A percentile compares a stretch with the other conserved stretches of the same genome.
phyloP scores from a whole-genome alignment of 1,140 invertebrate species.

The Macrotrachela quadricornifera region DNA sequence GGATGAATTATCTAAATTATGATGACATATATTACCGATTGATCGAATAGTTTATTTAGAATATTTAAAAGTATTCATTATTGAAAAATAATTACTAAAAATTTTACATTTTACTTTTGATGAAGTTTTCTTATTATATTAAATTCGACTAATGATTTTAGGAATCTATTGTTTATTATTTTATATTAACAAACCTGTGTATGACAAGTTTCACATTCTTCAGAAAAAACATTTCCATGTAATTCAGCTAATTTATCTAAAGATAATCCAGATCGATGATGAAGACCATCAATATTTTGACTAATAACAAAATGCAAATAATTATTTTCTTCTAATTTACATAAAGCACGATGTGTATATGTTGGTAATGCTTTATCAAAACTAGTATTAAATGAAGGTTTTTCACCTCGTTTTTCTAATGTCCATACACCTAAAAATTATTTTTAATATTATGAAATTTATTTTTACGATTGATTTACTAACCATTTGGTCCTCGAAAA shows the following conservation, averaged over 20 bases:
- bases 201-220: constrained; percentile 71
- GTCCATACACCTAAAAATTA: constrained; percentile 76
- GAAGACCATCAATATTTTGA: constrained; percentile 93
- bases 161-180: no score
- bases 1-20: not conserved
- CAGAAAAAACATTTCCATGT: constrained; percentile 93
- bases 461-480: no score
- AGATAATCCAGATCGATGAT: constrained; percentile 63
- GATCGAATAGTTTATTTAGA: no score
- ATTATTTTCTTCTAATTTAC: constrained; percentile 46
- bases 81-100: no score
- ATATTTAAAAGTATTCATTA: no score
- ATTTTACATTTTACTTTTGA: no score
- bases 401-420: constrained; percentile 67
- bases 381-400: constrained; percentile 53
- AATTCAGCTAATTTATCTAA: constrained; percentile 64
- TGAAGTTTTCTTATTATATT: no score
- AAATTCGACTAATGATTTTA: no score
- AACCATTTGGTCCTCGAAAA: constrained; percentile 50
- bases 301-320: constrained; percentile 62
- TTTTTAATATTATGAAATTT: no score
- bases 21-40: no score
- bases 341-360: constrained; percentile 73
- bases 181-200: constrained; percentile 39
- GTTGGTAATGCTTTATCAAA: constrained; percentile 80